Conservation (phyloP, 2,888 invertebrate species). For the Belgica antarctica region DNA sequence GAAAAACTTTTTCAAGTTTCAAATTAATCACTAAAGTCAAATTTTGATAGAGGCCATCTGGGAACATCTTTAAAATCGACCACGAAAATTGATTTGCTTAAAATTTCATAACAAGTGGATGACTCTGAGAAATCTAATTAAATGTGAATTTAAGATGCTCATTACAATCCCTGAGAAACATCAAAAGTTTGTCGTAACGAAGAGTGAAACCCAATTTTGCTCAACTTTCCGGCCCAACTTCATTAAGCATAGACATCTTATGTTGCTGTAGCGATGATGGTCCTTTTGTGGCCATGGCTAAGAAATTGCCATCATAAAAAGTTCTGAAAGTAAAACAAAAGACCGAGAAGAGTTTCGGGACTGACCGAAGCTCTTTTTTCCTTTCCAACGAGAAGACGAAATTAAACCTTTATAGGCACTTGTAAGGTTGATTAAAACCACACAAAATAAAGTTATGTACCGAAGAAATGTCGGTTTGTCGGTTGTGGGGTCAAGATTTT, state of each 20-base stretch:
- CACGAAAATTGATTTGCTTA: not conserved
- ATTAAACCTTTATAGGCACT: conserved; percentile 27
- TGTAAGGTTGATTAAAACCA: conserved; percentile 34
- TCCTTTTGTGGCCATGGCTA: conserved; percentile 1
- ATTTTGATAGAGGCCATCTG: too few species aligned
- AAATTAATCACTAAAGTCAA: too few species aligned
- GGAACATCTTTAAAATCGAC: not conserved
- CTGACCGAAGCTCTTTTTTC: conserved; percentile 8
- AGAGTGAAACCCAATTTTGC: too few species aligned
- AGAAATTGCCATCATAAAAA: conserved; percentile 27
- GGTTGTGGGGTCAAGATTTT: conserved; percentile 20
- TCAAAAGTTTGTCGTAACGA: too few species aligned
- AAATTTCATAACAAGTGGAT: not conserved
- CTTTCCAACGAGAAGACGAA: not conserved
- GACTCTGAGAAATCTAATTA: not conserved
- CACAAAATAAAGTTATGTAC: conserved; percentile 18
- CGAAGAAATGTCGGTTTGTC: not conserved
- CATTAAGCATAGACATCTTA: not conserved
- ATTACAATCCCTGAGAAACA: not conserved
- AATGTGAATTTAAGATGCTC: not conserved
- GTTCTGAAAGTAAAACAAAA: conserved; percentile 6
- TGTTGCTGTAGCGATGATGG: not conserved
- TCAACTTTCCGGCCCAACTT: not conserved
- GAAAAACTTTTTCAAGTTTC: too few species aligned
- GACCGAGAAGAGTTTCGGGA: too few species aligned